Conservation (phyloP, 2,113 vertebrate genomes). For the Columbina picui region DNA sequence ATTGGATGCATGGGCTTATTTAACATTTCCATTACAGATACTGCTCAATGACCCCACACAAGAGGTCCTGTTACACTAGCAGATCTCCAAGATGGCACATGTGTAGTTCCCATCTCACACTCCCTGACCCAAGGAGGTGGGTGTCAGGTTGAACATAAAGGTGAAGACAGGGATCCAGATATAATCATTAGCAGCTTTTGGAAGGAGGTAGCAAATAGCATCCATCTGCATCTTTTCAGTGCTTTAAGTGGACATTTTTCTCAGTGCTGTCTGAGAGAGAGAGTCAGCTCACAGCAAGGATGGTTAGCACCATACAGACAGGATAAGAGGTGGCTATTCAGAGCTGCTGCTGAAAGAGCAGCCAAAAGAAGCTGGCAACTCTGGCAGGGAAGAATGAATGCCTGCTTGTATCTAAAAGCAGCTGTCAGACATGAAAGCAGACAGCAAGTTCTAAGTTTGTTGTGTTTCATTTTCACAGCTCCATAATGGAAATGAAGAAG, state of each 20-base stretch:
- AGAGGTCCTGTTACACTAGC: neutral
- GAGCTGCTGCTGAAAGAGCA: neutral
- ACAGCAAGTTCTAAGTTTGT: neutral
- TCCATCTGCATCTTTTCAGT: neutral
- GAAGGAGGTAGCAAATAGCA: neutral
- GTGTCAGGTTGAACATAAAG: neutral
- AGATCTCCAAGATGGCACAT: neutral
- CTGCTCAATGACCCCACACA: neutral
- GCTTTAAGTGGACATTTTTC: neutral
- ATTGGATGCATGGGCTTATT: neutral
- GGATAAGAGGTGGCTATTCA: neutral
- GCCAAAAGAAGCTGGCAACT: neutral
- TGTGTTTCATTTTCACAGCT: constrained; percentile 15
- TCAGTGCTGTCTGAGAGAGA: accelerated
- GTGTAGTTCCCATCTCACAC: neutral
- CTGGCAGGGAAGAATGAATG: constrained; percentile 3
- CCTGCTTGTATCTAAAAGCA: neutral
- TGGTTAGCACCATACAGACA: neutral
- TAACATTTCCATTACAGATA: neutral
- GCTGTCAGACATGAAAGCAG: neutral
- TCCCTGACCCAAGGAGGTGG: neutral
- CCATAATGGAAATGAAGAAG: neutral
- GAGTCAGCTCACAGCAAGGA: neutral
- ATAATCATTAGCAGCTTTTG: neutral
- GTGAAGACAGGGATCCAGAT: neutral